phyloP scores from a whole-genome alignment of 2,888 invertebrate genomes.

The Philopedon plagiatum region DNA sequence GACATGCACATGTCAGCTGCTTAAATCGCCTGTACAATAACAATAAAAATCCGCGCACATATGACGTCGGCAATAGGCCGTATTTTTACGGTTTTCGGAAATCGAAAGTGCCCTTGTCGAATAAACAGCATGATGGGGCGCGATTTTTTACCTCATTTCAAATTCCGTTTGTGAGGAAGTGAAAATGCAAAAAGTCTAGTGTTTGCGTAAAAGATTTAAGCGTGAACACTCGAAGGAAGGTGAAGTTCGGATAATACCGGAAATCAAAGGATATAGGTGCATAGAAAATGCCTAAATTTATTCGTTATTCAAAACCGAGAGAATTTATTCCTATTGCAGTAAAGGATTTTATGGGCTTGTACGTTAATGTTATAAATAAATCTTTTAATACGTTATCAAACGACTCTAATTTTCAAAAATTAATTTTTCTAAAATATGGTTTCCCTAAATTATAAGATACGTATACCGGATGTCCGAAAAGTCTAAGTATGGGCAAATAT shows the following conservation, averaged over 20 bases:
- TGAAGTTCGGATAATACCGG: slow-evolving; percentile 40
- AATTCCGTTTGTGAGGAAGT: slow-evolving; percentile 47
- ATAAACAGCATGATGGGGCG: slow-evolving; percentile 39
- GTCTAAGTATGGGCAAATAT: no score
- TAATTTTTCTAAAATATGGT: no score
- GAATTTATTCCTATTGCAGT: slow-evolving; percentile 28
- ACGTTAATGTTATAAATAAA: background rate
- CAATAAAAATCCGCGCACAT: slow-evolving; percentile 43
- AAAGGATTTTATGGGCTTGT: slow-evolving; percentile 4
- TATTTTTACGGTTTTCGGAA: slow-evolving; percentile 51
- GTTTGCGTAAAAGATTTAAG: slow-evolving; percentile 40
- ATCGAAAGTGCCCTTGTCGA: slow-evolving; percentile 49
- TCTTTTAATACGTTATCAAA: no score
- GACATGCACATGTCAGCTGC: slow-evolving; percentile 44
- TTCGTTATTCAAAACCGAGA: slow-evolving; percentile 38
- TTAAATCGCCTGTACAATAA: slow-evolving; percentile 46
- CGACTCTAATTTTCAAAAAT: no score
- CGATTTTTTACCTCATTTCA: slow-evolving; percentile 45
- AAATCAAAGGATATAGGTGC: slow-evolving; percentile 49
- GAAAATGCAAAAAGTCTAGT: slow-evolving; percentile 50
- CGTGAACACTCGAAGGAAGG: slow-evolving; percentile 19
- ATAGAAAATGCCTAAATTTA: slow-evolving; percentile 40
- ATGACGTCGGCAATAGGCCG: slow-evolving; percentile 33
- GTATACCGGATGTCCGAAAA: no score
- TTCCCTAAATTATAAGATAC: no score